Base-by-base conservation (phyloP, 2,888 invertebrate species). In the Epistrophe grossulariae region DNA sequence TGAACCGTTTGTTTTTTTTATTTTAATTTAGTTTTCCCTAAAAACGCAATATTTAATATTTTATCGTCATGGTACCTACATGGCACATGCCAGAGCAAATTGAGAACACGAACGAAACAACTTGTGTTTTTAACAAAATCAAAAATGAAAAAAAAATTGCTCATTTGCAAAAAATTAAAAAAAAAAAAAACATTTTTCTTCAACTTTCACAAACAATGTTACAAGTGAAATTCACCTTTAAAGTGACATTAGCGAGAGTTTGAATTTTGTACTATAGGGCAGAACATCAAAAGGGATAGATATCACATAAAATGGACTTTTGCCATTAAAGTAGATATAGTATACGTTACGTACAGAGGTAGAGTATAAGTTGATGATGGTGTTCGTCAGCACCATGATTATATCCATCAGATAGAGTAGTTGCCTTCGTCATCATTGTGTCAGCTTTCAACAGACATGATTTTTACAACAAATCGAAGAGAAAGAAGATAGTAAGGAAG, bases 241-340 rank as follows among this genome's bases (percentile, higher is more conserved):
- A 13, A 31, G 35, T 50, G 13, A 11, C 17, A 24, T 35, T 35
- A 19, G 31, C 4, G 19, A 17, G 17, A 35, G 48, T 66, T 66
- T 17, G 17, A 48, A 35, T 48, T 64, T 62, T 24, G 35, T 35
- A 2, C 28, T n/a, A 31, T 31, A 52, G n/a, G n/a, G 48, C 40
- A 40, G 31, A 48, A 45, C 50, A 66, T 28, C 50, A 79, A 73
- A 48, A 43, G 11, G 74, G 77, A 82, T 57, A 70, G 70, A 85
- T 85, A 78, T 70, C 55, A 52, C 74, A 64, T 57, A 78, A 85
- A 79, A 82, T 82, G 85, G 74, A 85, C 82, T 85, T 79, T 82
- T 66, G 74, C 82, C 85, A 82, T 85, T 81, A 85, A 72, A 73
- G 31, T 15, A 52, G 72, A 68, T 77, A 40, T 13, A 10, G 9